These are phyloP conservation scores for Acanthosoma haemorrhoidale DNA, from an alignment of 2,888 invertebrate genomes.

Conservation along the genomic window DNA sequence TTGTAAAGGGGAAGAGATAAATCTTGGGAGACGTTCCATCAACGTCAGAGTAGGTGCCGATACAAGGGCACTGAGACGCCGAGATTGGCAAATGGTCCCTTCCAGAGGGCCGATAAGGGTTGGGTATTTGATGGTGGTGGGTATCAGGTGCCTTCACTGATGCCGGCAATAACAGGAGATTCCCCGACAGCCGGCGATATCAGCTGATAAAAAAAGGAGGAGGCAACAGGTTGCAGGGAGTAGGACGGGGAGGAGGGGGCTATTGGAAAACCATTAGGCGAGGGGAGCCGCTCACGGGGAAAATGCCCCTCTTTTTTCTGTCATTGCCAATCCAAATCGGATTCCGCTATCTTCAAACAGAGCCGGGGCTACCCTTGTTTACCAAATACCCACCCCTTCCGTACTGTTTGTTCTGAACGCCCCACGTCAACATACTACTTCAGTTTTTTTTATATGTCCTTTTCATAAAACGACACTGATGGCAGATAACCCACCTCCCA, in stretches of 20 bases:
- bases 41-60: too few species aligned
- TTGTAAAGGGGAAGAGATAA: too few species aligned
- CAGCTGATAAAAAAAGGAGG: neutral
- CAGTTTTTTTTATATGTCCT: conserved; percentile 18
- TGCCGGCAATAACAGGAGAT: neutral
- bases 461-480: neutral
- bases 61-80: too few species aligned
- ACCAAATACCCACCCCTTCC: conserved; percentile 20
- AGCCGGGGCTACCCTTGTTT: conserved; percentile 16
- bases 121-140: neutral
- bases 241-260: neutral
- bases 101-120: neutral
- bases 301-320: conserved; percentile 11
- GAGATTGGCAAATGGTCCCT: neutral
- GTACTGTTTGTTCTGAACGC: conserved; percentile 20
- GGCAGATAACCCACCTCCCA: neutral
- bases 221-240: neutral
- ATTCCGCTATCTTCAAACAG: conserved; percentile 25
- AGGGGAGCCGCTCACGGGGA: neutral
- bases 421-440: conserved; percentile 22
- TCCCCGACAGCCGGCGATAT: neutral
- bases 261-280: conserved; percentile 25
- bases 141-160: conserved; percentile 9
- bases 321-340: conserved; percentile 27
- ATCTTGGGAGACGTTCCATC: too few species aligned